phyloP scores from a whole-genome alignment of 2,888 invertebrate species.

The Germaria angustata region DNA sequence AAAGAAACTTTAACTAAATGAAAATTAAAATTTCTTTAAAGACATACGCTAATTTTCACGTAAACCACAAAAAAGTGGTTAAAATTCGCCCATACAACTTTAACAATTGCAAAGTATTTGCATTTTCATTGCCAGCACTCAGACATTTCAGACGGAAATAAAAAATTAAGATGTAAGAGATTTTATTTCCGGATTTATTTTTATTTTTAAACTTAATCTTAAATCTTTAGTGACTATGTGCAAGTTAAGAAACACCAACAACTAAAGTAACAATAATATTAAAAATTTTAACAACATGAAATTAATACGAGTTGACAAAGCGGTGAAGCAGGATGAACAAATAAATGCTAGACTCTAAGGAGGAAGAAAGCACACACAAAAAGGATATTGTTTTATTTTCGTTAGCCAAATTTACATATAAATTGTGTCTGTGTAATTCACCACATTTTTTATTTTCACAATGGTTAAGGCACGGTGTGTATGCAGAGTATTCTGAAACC shows the following conservation, averaged over 20 bases:
- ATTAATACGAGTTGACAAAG: conserved; percentile 13
- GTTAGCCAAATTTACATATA: conserved; percentile 63
- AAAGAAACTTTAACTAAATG: too few species aligned
- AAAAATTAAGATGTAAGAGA: background rate
- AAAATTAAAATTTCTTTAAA: too few species aligned
- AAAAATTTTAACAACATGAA: background rate
- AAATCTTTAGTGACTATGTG: background rate
- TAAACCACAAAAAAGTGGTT: too few species aligned
- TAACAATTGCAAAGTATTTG: too few species aligned
- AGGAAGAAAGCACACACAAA: background rate
- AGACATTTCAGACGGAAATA: background rate
- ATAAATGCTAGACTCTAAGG: background rate
- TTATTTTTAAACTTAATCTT: background rate
- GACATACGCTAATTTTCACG: too few species aligned
- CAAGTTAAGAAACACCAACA: background rate
- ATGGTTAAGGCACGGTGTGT: background rate
- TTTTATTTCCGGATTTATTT: background rate
- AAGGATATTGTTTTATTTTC: conserved; percentile 34
- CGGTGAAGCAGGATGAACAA: background rate
- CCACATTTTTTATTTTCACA: conserved; percentile 22
- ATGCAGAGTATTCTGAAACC: too few species aligned
- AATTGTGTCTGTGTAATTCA: conserved; percentile 56
- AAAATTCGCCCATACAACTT: too few species aligned
- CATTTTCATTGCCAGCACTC: background rate
- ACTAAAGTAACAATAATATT: background rate